Conservation (phyloP, 2,113 vertebrate genomes). For the Trematocara macrostoma region DNA sequence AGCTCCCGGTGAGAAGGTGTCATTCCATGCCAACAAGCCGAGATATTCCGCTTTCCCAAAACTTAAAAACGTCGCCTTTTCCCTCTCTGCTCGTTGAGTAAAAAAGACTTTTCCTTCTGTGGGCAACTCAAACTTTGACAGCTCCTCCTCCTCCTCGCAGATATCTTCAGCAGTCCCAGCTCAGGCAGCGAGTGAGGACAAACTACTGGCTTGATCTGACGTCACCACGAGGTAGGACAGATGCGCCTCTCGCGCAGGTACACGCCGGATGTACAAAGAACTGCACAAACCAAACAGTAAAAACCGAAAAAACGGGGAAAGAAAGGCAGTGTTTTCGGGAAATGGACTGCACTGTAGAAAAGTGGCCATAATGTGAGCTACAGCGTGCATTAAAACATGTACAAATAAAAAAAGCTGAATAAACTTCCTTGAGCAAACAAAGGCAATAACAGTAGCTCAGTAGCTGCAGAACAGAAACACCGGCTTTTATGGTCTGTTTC, state of each 20-base stretch:
- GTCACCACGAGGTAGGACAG: constrained; percentile 57
- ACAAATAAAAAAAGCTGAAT: not conserved
- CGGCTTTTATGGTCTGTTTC: not conserved
- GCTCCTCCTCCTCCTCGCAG: constrained; percentile 64
- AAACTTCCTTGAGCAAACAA: not conserved
- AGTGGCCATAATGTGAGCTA: not conserved
- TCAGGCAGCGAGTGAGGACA: not conserved
- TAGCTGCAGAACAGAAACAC: not conserved
- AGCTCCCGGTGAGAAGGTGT: constrained; percentile 10
- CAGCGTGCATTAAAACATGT: not conserved
- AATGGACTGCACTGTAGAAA: not conserved
- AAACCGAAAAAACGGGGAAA: not conserved
- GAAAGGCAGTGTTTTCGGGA: not conserved
- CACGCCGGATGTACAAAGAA: not conserved
- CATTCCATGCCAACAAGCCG: constrained; percentile 39
- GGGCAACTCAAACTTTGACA: constrained; percentile 68
- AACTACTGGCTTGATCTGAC: constrained; percentile 48
- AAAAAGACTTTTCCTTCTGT: constrained; percentile 1
- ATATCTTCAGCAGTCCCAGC: constrained; percentile 19
- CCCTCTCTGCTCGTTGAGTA: accelerated
- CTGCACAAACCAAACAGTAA: not conserved
- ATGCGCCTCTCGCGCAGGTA: constrained; percentile 22
- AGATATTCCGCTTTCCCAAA: constrained; percentile 10
- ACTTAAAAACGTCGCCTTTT: not conserved
- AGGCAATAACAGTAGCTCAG: not conserved